Percentiles rank a stretch among this genome's conserved stretches.
Conservation (phyloP, 2,113 vertebrate genomes). For the Hepsetus odoe region DNA sequence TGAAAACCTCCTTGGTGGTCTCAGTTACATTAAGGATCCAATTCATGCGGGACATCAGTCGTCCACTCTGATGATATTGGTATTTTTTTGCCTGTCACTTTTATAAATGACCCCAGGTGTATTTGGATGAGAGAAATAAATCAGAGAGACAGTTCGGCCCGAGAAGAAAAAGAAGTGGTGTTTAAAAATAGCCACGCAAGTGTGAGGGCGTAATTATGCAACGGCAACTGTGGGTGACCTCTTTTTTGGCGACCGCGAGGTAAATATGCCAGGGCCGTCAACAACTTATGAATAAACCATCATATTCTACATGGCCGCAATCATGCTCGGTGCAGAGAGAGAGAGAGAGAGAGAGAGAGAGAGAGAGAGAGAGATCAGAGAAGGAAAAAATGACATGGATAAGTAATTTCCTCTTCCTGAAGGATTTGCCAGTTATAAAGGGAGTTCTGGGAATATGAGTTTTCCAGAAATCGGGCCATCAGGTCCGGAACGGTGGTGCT, state of each 20-base stretch:
- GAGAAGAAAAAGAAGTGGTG: conserved; percentile 49
- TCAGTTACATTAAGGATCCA: conserved; percentile 54
- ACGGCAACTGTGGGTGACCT: conserved; percentile 56
- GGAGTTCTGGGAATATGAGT: conserved; percentile 61
- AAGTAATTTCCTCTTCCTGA: conserved; percentile 65
- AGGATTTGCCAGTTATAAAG: conserved; percentile 66
- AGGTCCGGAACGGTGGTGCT: conserved; percentile 44
- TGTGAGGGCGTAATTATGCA: conserved; percentile 62
- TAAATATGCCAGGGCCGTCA: conserved; percentile 47
- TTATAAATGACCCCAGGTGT: conserved; percentile 67
- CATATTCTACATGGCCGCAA: conserved; percentile 42
- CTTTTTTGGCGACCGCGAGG: conserved; percentile 56
- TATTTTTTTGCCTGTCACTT: conserved; percentile 52
- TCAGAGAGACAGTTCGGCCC: conserved; percentile 62
- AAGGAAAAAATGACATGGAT: conserved; percentile 30
- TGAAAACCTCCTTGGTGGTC: conserved; percentile 29
- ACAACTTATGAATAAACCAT: conserved; percentile 64
- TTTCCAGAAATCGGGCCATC: conserved; percentile 56
- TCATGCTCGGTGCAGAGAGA: conserved; percentile 18
- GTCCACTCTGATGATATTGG: conserved; percentile 54
- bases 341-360: conserved; percentile 30
- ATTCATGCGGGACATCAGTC: conserved; percentile 57
- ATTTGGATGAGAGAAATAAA: conserved; percentile 64
- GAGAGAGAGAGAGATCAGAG: background rate
- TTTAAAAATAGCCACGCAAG: conserved; percentile 57